Base-by-base conservation (phyloP, 2,797 vertebrate species). In the Gorsachius magnificus region DNA sequence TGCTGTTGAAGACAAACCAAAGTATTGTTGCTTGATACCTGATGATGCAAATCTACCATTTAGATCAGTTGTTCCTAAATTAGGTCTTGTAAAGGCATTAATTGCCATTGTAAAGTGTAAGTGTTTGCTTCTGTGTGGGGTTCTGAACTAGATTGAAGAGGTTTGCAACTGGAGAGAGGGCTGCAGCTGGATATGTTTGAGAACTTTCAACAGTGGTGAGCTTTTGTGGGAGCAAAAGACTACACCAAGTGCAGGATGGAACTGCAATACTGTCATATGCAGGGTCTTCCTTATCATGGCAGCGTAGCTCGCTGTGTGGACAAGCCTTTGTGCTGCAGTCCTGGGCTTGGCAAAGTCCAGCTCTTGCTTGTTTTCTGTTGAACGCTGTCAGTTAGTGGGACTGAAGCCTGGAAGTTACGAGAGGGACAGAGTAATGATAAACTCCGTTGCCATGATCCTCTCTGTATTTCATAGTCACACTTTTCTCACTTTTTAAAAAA, bases 311-410 rank as follows among this genome's bases (percentile, higher is more conserved):
- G 0, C 31, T 83, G 26, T 60, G 36, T 56, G 54, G 69, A 11
- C 48, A 36, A 75, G 36, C 50, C 41, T 90, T 86, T 88, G 58
- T 81, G 61, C 72, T 83, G 83, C 18, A 31, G 78, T 64, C n/a
- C 61, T n/a, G 58, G 45, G 46, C 38, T 94, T 83, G 80, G 75
- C 66, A 58, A 22, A 81, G 70, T 65, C 1, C 10, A 31, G 36
- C 66, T 79, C 81, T 38, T 76, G 21, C 85, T 91, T 50, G 16
- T 94, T 92, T 81, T 88, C 50, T 72, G 38, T 21, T 70, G 76
- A 88, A 17, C 46, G 13, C 45, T 64, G 20, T 46, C 64, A 54
- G 11, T 53, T 74, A 36, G 58, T 80, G 77, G 65, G 57, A 46
- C 61, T 28, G 58, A 79, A 58, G 54, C 63, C 69, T 92, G 66